A percentile compares a stretch with the other conserved stretches of the same genome.
phyloP scores from a whole-genome alignment of 1,140 invertebrate species.

The Brachionus manjavacas region DNA sequence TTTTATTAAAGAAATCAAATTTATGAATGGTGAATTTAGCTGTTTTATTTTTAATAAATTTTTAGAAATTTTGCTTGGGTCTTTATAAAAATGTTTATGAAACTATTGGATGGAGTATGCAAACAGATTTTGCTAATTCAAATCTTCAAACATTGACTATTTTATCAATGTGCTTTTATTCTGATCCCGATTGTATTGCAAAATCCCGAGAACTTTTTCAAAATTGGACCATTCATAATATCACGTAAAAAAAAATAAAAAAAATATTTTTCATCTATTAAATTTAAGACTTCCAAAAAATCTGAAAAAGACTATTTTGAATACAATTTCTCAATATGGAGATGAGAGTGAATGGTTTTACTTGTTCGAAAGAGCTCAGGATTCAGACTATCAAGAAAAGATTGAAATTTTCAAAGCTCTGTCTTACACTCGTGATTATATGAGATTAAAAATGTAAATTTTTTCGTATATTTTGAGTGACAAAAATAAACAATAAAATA shows the following conservation, averaged over 20 bases:
- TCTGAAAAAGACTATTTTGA: background rate
- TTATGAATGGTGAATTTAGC: too few species aligned
- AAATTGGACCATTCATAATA: background rate
- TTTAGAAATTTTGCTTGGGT: background rate
- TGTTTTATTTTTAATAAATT: too few species aligned
- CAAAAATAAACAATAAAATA: background rate
- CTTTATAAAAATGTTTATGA: background rate
- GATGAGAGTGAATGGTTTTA: constrained; percentile 13
- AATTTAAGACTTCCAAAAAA: background rate
- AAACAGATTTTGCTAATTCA: background rate
- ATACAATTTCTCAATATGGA: background rate
- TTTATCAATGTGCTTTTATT: background rate
- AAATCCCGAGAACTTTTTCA: background rate
- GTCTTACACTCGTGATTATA: background rate
- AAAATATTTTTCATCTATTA: background rate
- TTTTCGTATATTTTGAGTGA: background rate
- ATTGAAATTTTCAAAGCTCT: constrained; percentile 2
- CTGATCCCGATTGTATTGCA: background rate
- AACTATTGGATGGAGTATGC: background rate
- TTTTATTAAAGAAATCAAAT: too few species aligned
- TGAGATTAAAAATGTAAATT: background rate
- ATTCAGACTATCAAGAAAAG: background rate
- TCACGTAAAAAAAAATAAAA: background rate
- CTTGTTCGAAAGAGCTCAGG: background rate
- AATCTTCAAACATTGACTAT: background rate